Evolutionary conservation across 2,888 invertebrate species (phyloP), one percentile per base, ranked within the genome.

Genomic region (Sphaeridia pumilis): DNA sequence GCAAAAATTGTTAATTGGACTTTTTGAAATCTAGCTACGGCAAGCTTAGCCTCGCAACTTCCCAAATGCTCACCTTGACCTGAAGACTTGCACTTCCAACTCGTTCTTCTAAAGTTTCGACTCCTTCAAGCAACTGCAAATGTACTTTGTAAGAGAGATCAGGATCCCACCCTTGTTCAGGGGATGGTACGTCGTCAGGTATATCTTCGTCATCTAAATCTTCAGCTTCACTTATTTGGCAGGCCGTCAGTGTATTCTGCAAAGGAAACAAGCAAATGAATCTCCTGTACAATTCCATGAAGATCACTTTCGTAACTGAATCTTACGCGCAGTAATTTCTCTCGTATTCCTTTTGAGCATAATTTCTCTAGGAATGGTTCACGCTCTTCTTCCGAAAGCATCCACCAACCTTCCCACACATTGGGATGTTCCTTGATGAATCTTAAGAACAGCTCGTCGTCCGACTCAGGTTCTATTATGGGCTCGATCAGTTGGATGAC

Each of bases 31-130:
- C 14, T 31, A 31, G 31, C 10, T 7, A 31, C 14, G 31, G 31
- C 7, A 31, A 31, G 31, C 10, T 31, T 31, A 31, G 7, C 7
- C 22, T 10, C 28, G 48, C 31, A 20, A 34, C 24, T 36, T 47
- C 31, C 48, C 36, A 47, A 20, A 24, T 38, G 17, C 47, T 20
- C 31, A 55, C 61, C 49, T 92, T 92, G 38, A 87, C 78, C 69
- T 90, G 89, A 87, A 92, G 85, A 26, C 87, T 86, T 0, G 87
- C 88, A 48, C 52, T 52, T 36, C 47, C 83, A 3, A 88, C 85
- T 60, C 89, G 85, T 69, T 92, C 92, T 67, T 92, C 92, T 49
- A 92, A 71, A 0, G 82, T 82, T 68, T 90, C 89, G 55, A 92
- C 82, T 72, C 87, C 85, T 66, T 84, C 82, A 7, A 90, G 69